phyloP scores from a whole-genome alignment of 2,888 invertebrate genomes.

The Panorpa germanica region DNA sequence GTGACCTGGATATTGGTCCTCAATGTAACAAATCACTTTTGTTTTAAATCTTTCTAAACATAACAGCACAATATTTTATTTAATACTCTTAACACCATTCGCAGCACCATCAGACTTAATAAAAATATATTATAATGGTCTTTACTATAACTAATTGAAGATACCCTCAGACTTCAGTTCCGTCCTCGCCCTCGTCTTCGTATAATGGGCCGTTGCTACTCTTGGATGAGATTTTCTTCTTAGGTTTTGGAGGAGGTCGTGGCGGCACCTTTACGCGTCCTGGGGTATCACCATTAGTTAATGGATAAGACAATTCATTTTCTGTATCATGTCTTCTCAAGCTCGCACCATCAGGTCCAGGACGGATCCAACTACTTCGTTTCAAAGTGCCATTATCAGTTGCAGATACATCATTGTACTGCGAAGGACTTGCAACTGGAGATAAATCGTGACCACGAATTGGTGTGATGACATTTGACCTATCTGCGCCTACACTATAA shows the following conservation, averaged over 20 bases:
- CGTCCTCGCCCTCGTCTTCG: constrained; percentile 77
- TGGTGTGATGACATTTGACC: constrained; percentile 1
- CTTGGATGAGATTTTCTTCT: constrained; percentile 46
- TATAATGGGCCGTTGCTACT: constrained; percentile 48
- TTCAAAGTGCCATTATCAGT: constrained; percentile 29
- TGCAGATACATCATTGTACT: constrained; percentile 23
- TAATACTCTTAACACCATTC: too few relatives aligned
- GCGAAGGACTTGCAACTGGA: constrained; percentile 24
- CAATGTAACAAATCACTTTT: too few relatives aligned
- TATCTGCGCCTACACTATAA: constrained; percentile 21
- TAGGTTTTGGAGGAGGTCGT: constrained; percentile 66
- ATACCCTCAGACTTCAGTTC: constrained; percentile 82
- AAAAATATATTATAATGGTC: too few relatives aligned
- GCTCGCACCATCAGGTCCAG: too few relatives aligned
- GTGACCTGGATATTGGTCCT: too few relatives aligned
- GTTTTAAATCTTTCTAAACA: too few relatives aligned
- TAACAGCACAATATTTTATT: too few relatives aligned
- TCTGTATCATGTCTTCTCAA: too few relatives aligned
- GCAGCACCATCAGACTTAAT: too few relatives aligned
- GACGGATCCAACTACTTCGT: too few relatives aligned
- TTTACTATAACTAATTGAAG: too few relatives aligned
- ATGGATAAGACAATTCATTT: too few relatives aligned
- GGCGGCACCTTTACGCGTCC: constrained; percentile 53
- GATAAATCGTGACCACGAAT: constrained; percentile 21
- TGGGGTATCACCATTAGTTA: constrained; percentile 11